Conservation (phyloP, 2,113 vertebrate species). For the Perca flavescens region DNA sequence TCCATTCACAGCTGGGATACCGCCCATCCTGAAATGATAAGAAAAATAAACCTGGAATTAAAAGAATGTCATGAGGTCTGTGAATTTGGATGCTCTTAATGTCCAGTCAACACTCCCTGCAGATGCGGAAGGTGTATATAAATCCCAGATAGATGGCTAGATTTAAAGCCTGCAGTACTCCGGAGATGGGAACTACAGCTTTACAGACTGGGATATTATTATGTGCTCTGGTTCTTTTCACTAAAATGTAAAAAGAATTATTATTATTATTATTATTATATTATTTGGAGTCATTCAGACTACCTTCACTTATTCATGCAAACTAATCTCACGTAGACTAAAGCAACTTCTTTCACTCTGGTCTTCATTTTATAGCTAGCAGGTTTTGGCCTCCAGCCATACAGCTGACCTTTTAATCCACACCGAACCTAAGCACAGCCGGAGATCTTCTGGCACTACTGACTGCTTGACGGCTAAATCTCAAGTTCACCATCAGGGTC, state of each 20-base stretch:
- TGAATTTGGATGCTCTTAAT: background rate
- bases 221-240: background rate
- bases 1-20: slow-evolving; percentile 95
- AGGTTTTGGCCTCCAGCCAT: background rate
- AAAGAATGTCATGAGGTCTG: background rate
- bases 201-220: background rate
- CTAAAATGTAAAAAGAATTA: background rate
- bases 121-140: background rate
- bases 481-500: slow-evolving; percentile 1
- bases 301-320: background rate
- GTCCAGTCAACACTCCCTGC: background rate
- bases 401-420: slow-evolving; percentile 7
- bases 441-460: background rate
- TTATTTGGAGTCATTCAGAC: background rate
- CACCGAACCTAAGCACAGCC: background rate
- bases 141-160: background rate
- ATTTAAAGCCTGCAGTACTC: background rate
- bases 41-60: background rate
- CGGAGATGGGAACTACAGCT: background rate
- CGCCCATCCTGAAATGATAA: slow-evolving; percentile 90
- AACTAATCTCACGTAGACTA: background rate
- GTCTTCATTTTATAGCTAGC: background rate
- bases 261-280: background rate
- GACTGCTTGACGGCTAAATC: background rate
- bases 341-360: background rate